Percentiles rank a stretch among this genome's conserved stretches.
phyloP scores from a whole-genome alignment of 2,888 invertebrate genomes.

The Cabera pusaria region DNA sequence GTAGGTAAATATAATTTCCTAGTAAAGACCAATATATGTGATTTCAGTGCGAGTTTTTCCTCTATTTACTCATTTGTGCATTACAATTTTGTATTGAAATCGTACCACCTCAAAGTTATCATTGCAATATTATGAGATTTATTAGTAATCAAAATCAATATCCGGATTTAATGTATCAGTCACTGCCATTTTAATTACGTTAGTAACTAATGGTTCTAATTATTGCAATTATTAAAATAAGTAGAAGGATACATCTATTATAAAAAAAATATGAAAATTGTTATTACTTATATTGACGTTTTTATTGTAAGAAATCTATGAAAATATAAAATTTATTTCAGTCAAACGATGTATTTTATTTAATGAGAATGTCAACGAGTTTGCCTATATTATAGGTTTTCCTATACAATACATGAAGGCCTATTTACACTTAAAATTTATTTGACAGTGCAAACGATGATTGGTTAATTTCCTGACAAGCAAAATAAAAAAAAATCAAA shows the following conservation, averaged over 20 bases:
- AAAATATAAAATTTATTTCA: conserved; percentile 40
- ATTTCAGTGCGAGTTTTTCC: no score
- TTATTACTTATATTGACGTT: conserved; percentile 28
- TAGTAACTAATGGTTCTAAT: conserved; percentile 21
- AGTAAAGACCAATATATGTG: no score
- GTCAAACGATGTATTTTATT: conserved; percentile 30
- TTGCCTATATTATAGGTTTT: conserved; percentile 3
- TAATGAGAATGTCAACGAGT: conserved; percentile 11
- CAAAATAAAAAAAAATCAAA: no score
- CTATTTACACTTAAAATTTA: neutral
- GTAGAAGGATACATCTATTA: conserved; percentile 29
- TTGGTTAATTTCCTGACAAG: no score
- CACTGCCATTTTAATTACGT: conserved; percentile 41
- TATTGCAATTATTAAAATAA: conserved; percentile 26
- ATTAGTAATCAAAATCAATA: conserved; percentile 13
- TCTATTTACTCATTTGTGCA: no score
- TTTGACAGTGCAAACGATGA: neutral
- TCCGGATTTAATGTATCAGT: conserved; percentile 26
- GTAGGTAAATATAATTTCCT: no score
- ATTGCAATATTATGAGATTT: no score
- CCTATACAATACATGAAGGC: neutral
- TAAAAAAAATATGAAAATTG: conserved; percentile 27
- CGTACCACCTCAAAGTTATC: no score
- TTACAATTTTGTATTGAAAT: no score
- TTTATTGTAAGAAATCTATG: conserved; percentile 36